Conservation (phyloP, 2,888 invertebrate genomes). For the Xanthia togata region DNA sequence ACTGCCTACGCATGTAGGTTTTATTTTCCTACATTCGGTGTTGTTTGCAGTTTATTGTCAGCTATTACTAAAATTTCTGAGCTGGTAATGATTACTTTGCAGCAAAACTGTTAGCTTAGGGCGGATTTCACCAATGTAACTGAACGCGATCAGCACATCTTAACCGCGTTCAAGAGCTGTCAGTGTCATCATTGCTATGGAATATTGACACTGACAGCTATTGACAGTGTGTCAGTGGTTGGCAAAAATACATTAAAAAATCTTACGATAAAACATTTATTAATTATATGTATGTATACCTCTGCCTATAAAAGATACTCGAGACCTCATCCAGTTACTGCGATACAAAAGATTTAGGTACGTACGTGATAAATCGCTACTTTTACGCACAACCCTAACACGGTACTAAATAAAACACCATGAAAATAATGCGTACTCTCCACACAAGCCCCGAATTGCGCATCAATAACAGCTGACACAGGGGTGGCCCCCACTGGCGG, state of each 20-base stretch:
- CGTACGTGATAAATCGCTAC: slow-evolving; percentile 13
- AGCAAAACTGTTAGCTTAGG: neutral
- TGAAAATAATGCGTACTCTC: slow-evolving; percentile 16
- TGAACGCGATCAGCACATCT: neutral
- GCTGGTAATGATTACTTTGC: neutral
- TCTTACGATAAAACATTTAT: neutral
- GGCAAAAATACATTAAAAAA: neutral
- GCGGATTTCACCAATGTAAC: neutral
- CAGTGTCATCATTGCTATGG: too few species aligned
- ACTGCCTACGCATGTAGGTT: slow-evolving; percentile 8
- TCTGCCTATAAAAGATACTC: neutral
- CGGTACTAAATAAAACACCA: slow-evolving; percentile 35
- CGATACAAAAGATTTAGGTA: neutral
- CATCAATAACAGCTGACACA: slow-evolving; percentile 7
- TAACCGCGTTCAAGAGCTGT: too few species aligned
- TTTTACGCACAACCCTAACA: slow-evolving; percentile 20
- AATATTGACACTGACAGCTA: too few species aligned
- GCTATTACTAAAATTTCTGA: neutral
- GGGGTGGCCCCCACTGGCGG: neutral
- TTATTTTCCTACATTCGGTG: slow-evolving; percentile 3
- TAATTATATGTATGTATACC: neutral
- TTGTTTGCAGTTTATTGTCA: neutral
- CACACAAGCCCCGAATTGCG: slow-evolving; percentile 14
- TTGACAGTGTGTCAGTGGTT: too few species aligned
- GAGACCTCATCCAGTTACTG: neutral